These are phyloP conservation scores for Agapornis canus DNA, from an alignment of 2,797 vertebrate species.

Conservation along the genomic window DNA sequence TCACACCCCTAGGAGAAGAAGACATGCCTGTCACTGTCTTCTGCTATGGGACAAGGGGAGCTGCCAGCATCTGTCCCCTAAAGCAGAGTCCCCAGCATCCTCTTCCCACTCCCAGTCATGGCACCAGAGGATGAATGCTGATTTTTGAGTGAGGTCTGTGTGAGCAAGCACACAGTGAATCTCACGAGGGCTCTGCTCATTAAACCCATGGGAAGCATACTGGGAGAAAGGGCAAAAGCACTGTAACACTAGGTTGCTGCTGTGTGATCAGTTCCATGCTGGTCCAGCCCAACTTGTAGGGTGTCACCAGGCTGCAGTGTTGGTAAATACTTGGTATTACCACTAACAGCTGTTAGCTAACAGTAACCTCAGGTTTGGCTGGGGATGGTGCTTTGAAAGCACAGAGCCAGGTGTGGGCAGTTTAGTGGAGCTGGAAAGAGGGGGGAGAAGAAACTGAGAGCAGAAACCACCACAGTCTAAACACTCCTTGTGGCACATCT, in stretches of 20 bases:
- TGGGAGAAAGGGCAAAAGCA: not conserved
- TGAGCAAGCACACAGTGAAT: not conserved
- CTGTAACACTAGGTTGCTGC: not conserved
- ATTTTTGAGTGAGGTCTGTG: not conserved
- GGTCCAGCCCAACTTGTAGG: accelerated
- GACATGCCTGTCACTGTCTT: not conserved
- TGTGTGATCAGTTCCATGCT: not conserved
- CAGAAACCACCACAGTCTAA: not conserved
- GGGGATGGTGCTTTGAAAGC: not conserved
- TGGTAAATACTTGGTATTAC: not conserved
- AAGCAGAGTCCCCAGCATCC: not conserved
- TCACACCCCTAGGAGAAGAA: not conserved
- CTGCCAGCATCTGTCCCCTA: not conserved
- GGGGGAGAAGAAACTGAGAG: not conserved
- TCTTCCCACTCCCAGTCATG: accelerated
- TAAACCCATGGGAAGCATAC: not conserved
- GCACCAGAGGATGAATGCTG: not conserved
- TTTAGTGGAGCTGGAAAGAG: not conserved
- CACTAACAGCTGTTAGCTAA: not conserved
- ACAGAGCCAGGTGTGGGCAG: not conserved
- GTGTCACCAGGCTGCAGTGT: not conserved
- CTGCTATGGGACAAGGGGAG: not conserved
- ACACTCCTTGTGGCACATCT: not conserved
- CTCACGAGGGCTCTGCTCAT: not conserved
- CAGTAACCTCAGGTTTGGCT: not conserved